A percentile compares a stretch with the other conserved stretches of the same genome.
Conservation (phyloP, 2,113 vertebrate species). For the Ibidorhyncha struthersii region DNA sequence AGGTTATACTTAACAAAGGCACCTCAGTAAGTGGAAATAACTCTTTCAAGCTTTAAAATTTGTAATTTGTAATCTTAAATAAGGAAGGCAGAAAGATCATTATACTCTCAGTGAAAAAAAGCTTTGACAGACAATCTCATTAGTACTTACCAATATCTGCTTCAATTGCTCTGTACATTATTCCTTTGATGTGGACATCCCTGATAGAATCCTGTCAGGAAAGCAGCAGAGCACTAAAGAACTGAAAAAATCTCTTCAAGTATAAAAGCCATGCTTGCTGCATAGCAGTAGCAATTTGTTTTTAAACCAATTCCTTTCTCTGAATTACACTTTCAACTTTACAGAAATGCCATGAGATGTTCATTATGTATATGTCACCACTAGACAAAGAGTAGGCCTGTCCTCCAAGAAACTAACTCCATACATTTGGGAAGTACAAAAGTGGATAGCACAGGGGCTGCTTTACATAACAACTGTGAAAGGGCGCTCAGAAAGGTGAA, state of each 20-base stretch:
- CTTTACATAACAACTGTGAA: background rate
- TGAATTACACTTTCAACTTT: background rate
- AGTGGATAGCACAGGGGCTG: background rate
- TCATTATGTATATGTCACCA: background rate
- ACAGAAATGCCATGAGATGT: background rate
- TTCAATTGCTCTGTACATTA: conserved; percentile 95
- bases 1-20: background rate
- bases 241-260: background rate
- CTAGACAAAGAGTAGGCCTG: background rate
- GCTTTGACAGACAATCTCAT: background rate
- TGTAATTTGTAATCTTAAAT: background rate
- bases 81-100: background rate
- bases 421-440: background rate
- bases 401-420: background rate
- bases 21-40: background rate
- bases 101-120: background rate
- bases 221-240: conserved; percentile 1
- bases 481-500: background rate
- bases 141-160: conserved; percentile 89
- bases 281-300: background rate
- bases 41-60: background rate
- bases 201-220: conserved; percentile 89
- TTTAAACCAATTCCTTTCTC: background rate
- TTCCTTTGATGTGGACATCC: conserved; percentile 96
- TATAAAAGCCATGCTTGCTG: background rate